phyloP scores from a whole-genome alignment of 2,113 vertebrate genomes.

The Kobus ellipsiprymnus region DNA sequence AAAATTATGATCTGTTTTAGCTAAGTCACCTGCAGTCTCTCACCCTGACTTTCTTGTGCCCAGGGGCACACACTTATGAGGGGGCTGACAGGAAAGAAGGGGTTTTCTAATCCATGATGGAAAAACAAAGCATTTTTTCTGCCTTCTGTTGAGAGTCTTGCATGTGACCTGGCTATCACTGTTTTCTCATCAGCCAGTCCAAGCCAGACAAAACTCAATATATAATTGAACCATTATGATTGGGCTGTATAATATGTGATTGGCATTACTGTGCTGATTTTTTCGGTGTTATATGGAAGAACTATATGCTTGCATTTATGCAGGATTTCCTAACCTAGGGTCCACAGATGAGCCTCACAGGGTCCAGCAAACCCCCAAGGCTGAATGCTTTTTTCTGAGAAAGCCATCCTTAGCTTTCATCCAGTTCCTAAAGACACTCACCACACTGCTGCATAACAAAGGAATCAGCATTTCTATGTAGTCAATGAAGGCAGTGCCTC shows the following conservation, averaged over 20 bases:
- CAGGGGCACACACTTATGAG: not conserved
- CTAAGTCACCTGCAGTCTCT: not conserved
- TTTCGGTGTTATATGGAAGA: not conserved
- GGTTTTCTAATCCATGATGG: not conserved
- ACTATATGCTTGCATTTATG: too few relatives aligned
- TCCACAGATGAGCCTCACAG: not conserved
- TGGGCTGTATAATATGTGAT: too few relatives aligned
- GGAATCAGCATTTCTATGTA: not conserved
- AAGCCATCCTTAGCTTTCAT: not conserved
- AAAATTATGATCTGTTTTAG: not conserved
- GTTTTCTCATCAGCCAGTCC: not conserved
- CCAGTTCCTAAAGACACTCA: not conserved
- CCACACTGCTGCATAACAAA: fast-evolving
- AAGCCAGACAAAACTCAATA: not conserved
- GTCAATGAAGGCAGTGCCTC: not conserved
- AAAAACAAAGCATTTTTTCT: not conserved
- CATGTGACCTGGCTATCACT: not conserved
- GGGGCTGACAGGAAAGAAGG: not conserved
- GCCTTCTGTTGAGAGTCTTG: not conserved
- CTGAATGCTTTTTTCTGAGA: not conserved
- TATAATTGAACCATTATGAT: not conserved
- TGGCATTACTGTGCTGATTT: not conserved
- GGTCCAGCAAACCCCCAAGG: not conserved
- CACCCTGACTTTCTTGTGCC: not conserved
- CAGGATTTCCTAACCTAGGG: not conserved